Conservation (phyloP, 2,888 invertebrate genomes). For the Monopis laevigella region DNA sequence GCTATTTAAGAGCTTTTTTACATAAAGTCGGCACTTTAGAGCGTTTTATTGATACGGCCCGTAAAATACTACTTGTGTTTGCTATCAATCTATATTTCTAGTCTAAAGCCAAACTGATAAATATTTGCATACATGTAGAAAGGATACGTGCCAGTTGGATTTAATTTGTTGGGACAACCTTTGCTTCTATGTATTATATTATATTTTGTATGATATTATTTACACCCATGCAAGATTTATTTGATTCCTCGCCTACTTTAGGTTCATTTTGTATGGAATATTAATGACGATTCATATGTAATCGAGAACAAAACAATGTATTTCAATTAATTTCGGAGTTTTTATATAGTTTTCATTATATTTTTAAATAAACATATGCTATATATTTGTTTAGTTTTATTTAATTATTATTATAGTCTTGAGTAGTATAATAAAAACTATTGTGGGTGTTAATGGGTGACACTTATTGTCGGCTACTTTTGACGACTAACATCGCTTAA, state of each 20-base stretch:
- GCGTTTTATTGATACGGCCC: no score
- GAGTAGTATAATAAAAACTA: no score
- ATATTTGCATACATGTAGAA: background rate
- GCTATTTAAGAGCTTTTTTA: no score
- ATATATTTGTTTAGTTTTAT: background rate
- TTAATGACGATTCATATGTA: no score
- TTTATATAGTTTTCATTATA: slow-evolving; percentile 12
- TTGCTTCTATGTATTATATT: background rate
- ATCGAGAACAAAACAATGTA: background rate
- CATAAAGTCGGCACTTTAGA: no score
- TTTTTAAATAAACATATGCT: slow-evolving; percentile 12
- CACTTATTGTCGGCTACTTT: no score
- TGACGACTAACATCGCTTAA: no score
- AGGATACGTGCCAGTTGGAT: slow-evolving; percentile 1
- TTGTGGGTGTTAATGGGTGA: no score
- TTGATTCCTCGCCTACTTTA: background rate
- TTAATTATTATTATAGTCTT: no score
- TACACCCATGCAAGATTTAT: background rate
- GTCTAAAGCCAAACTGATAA: slow-evolving; percentile 13
- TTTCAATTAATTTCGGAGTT: slow-evolving; percentile 7
- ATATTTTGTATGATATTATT: background rate
- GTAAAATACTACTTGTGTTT: slow-evolving; percentile 11
- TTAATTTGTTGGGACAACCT: background rate
- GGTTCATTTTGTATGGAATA: background rate
- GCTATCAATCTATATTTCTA: slow-evolving; percentile 14